Evolutionary conservation across 2,888 invertebrate genomes (phyloP).

Genomic region (Panopea generosa): DNA sequence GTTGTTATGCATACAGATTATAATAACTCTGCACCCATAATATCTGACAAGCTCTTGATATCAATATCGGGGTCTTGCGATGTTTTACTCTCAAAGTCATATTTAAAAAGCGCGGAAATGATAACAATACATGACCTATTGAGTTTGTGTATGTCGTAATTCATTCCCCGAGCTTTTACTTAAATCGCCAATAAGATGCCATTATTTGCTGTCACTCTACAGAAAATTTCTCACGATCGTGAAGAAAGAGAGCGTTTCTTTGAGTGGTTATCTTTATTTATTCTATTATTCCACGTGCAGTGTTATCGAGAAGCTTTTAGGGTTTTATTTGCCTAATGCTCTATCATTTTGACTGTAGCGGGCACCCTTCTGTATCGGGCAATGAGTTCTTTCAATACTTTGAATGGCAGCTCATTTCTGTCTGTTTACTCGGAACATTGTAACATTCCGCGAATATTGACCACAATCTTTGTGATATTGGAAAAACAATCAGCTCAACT

Average conservation of each 20-base stretch:
- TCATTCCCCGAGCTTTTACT: too few species aligned
- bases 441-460: constrained; percentile 9
- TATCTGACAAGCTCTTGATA: too few species aligned
- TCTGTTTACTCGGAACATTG: constrained; percentile 18
- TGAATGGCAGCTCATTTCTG: constrained; percentile 27
- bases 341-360: constrained; percentile 18
- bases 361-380: too few species aligned
- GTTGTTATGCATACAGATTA: too few species aligned
- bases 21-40: too few species aligned
- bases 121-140: too few species aligned
- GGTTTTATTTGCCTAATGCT: constrained; percentile 39
- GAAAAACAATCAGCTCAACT: constrained; percentile 41
- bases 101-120: too few species aligned
- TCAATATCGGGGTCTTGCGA: too few species aligned
- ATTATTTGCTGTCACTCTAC: neutral
- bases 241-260: neutral
- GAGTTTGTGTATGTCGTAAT: too few species aligned
- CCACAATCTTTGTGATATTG: constrained; percentile 34
- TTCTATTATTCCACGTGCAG: constrained; percentile 33
- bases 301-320: constrained; percentile 47
- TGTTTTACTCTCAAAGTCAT: too few species aligned
- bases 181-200: neutral
- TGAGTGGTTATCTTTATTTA: constrained; percentile 37
- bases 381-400: constrained; percentile 11
- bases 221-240: neutral